A percentile compares a stretch with the other conserved stretches of the same genome.
These are phyloP conservation scores for Aquatica leii DNA, from an alignment of 2,888 invertebrate species.

Conservation along the genomic window DNA sequence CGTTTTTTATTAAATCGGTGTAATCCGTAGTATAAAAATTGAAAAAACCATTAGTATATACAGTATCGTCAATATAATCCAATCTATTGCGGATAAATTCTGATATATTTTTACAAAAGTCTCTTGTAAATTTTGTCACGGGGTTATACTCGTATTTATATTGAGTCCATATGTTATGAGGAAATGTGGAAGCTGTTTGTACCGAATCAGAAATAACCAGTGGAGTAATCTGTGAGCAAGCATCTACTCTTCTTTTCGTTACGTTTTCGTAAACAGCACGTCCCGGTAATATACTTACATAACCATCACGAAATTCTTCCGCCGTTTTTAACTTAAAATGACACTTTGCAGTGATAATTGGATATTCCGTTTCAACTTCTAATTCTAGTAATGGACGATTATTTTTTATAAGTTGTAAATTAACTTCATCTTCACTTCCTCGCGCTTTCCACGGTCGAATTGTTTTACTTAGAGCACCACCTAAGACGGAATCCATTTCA, in stretches of 20 bases:
- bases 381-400: constrained; percentile 70
- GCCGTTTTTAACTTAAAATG: constrained; percentile 66
- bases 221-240: constrained; percentile 68
- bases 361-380: constrained; percentile 73
- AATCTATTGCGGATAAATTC: constrained; percentile 48
- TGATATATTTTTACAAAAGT: constrained; percentile 50
- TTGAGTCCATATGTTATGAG: constrained; percentile 75
- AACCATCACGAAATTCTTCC: constrained; percentile 72
- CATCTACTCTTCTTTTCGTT: constrained; percentile 66
- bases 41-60: constrained; percentile 56
- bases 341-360: constrained; percentile 58
- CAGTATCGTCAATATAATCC: constrained; percentile 49
- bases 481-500: constrained; percentile 57
- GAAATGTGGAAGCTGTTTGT: constrained; percentile 75
- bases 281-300: constrained; percentile 70
- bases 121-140: constrained; percentile 46
- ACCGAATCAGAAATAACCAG: constrained; percentile 60
- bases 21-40: constrained; percentile 73
- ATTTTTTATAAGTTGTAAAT: constrained; percentile 61
- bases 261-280: constrained; percentile 68
- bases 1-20: constrained; percentile 59
- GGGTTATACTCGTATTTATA: constrained; percentile 62
- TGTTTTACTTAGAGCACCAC: constrained; percentile 46
- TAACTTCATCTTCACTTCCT: constrained; percentile 74
- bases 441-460: constrained; percentile 66